These are phyloP conservation scores for Idaea aversata DNA, from an alignment of 2,888 invertebrate genomes.

Conservation along the genomic window DNA sequence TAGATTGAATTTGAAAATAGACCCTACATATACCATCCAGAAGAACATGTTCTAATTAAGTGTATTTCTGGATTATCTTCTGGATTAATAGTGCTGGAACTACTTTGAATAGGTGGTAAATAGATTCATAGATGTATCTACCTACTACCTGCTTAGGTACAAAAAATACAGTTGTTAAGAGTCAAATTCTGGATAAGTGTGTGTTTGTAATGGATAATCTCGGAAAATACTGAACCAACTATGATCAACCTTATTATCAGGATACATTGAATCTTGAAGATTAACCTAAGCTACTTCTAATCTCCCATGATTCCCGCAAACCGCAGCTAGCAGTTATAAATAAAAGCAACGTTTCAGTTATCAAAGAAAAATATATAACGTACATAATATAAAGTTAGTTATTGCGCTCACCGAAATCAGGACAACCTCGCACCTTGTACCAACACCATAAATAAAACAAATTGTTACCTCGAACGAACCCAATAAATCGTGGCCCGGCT, in stretches of 20 bases:
- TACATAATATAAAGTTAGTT: slow-evolving; percentile 19
- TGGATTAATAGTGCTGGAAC: neutral
- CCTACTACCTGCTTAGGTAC: too few species aligned
- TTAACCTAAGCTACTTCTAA: too few species aligned
- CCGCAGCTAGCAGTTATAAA: neutral
- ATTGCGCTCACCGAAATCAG: slow-evolving; percentile 28
- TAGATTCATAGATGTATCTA: too few species aligned
- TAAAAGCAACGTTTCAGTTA: neutral
- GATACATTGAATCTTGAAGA: too few species aligned
- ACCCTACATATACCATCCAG: neutral
- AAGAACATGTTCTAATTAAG: neutral
- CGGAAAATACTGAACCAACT: too few species aligned
- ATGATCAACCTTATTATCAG: too few species aligned
- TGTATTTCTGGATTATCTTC: too few species aligned
- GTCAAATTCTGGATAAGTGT: too few species aligned
- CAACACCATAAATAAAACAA: slow-evolving; percentile 29
- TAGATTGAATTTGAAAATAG: neutral
- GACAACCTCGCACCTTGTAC: slow-evolving; percentile 19
- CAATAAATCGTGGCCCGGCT: slow-evolving; percentile 32
- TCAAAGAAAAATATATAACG: neutral
- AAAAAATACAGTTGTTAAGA: too few species aligned
- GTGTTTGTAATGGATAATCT: too few species aligned
- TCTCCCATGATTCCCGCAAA: neutral
- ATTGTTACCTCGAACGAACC: slow-evolving; percentile 23
- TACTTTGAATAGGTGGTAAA: neutral